A percentile compares a stretch with the other conserved stretches of the same genome.
Evolutionary conservation across 1,140 invertebrate species (phyloP).

Genomic region (Ceratosolen fusciceps): DNA sequence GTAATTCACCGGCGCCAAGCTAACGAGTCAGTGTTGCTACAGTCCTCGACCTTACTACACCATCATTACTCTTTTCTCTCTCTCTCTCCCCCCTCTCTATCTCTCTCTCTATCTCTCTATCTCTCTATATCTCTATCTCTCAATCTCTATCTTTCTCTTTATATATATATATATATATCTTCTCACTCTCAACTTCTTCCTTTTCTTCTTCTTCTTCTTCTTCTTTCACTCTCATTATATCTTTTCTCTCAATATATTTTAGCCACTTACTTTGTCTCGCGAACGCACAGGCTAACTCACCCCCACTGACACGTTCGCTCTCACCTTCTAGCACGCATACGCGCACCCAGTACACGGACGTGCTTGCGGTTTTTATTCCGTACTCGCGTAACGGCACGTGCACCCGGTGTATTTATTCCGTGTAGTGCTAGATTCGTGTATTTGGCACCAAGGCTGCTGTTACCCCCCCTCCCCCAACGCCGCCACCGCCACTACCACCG

Average conservation of each 20-base stretch:
- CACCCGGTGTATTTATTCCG: background rate
- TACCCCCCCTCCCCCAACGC: background rate
- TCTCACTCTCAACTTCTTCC: background rate
- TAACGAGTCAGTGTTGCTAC: conserved; percentile 68
- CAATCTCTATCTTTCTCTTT: conserved; percentile 21
- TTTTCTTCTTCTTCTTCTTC: too few species aligned
- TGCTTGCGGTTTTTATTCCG: too few species aligned
- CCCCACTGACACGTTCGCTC: background rate
- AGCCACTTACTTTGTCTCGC: too few species aligned
- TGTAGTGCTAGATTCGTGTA: background rate
- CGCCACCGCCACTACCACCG: too few species aligned
- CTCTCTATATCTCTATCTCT: background rate
- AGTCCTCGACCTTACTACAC: conserved; percentile 69
- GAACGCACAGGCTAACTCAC: background rate
- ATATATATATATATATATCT: background rate
- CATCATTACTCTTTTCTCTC: conserved; percentile 58
- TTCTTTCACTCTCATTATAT: too few species aligned
- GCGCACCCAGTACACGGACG: too few species aligned
- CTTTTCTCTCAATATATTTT: too few species aligned
- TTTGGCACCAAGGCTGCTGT: background rate
- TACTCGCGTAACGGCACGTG: background rate
- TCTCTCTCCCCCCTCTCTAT: conserved; percentile 38
- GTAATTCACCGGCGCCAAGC: conserved; percentile 56
- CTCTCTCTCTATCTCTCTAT: background rate
- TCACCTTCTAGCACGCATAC: too few species aligned